A percentile compares a stretch with the other conserved stretches of the same genome.
Conservation (phyloP, 2,888 invertebrate species). For the Mimas tiliae region DNA sequence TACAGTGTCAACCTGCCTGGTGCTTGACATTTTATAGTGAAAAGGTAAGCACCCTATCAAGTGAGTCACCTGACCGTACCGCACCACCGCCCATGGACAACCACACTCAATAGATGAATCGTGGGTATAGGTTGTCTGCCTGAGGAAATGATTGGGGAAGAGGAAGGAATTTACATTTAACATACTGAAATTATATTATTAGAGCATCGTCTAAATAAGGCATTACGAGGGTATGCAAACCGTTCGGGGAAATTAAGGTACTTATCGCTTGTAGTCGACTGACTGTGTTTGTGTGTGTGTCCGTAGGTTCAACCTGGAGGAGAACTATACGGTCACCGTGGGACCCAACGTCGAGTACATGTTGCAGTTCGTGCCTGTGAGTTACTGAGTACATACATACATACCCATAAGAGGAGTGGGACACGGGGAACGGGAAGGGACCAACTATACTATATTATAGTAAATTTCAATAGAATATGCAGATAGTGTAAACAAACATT, state of each 20-base stretch:
- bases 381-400: conserved; percentile 38
- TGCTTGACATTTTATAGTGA: neutral
- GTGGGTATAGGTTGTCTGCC: no score
- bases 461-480: no score
- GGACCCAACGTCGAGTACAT: conserved; percentile 67
- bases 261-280: neutral
- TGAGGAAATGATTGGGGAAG: no score
- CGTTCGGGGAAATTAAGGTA: conserved; percentile 2
- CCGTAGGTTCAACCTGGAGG: conserved; percentile 61
- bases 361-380: conserved; percentile 66
- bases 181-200: neutral
- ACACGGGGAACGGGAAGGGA: neutral
- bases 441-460: no score
- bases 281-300: conserved; percentile 22
- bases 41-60: neutral
- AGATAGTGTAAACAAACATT: no score
- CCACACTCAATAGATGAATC: neutral
- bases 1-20: no score
- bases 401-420: neutral
- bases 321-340: conserved; percentile 55
- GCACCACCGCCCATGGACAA: neutral
- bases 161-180: no score
- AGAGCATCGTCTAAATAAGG: neutral
- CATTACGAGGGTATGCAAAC: neutral
- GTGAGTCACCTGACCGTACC: neutral